Evolutionary conservation across 1,140 invertebrate species (phyloP), one percentile per base, ranked within the genome.

Genomic region (Drosophila funebris): DNA sequence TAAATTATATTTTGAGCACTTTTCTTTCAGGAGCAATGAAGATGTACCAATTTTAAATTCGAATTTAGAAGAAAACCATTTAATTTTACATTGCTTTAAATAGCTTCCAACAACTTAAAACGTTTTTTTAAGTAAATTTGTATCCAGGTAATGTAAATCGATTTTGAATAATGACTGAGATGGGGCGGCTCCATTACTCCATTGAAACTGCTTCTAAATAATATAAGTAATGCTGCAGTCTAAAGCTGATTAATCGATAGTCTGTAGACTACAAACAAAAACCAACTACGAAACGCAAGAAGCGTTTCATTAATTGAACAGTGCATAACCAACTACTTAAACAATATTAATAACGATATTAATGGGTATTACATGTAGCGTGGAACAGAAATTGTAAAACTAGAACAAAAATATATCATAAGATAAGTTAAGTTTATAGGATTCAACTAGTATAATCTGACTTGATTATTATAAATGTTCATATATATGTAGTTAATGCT

Each of bases 311-410:
- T 53, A 53, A 43, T 18, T 14, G 14, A 87, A 81, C 74, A 73
- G 67, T 81, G 78, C 82, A 85, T 69, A 85, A 64, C 13, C 77
- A 72, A 5, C 82, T 85, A 85, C 82, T 29, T 68, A 63, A 61
- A 11, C 13, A 22, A 36, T 27, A 27, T 27, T 27, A n/a, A 13
- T 36, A 36, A n/a, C n/a, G n/a, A n/a, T 13, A 4, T n/a, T 36
- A 36, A 36, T 36, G 11, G 29, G 3, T 36, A 20, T 24, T 29
- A 57, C 41, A 54, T 48, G 16, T 14, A 53, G 43, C 31, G 44
- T 9, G 1, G 0, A 64, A 74, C 58, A 37, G 46, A 33, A 80
- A 67, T 60, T 69, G 29, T 58, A 73, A 72, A 22, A 18, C 22
- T 63, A 56, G 9, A 63, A 27, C 8, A 11, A 33, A 57, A 50